Evolutionary conservation across 2,113 vertebrate genomes (phyloP).

Genomic region (Apodemus sylvaticus): DNA sequence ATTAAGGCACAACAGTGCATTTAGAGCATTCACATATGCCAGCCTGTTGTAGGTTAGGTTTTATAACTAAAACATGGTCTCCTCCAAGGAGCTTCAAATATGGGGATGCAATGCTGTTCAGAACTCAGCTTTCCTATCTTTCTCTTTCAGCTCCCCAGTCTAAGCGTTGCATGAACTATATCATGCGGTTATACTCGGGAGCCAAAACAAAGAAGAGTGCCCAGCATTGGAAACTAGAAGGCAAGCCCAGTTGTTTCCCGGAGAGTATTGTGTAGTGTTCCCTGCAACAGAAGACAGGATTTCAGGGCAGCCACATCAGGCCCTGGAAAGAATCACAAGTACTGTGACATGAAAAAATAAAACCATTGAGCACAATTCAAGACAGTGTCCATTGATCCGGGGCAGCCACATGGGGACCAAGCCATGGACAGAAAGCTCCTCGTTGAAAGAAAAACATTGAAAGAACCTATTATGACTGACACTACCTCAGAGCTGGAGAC

Average conservation of each 20-base stretch:
- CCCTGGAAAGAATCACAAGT: background rate
- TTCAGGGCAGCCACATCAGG: background rate
- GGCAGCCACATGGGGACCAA: background rate
- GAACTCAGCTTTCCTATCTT: background rate
- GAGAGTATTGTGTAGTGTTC: slow-evolving; percentile 77
- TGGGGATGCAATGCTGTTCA: background rate
- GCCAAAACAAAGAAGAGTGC: slow-evolving; percentile 55
- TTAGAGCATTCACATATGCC: background rate
- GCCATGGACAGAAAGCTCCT: background rate
- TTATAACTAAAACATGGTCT: background rate
- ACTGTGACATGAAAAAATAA: background rate
- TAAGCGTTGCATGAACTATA: slow-evolving; percentile 84
- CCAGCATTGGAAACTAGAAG: background rate
- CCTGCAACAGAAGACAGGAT: background rate
- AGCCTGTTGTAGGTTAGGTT: background rate
- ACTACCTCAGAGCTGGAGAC: slow-evolving; percentile 52
- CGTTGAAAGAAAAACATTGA: background rate
- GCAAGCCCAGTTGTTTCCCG: background rate
- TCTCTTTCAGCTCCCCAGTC: slow-evolving; percentile 82
- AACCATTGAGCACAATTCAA: background rate
- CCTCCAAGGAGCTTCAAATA: background rate
- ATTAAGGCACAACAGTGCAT: background rate
- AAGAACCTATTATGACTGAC: background rate
- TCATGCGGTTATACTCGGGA: slow-evolving; percentile 72
- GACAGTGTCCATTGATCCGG: background rate